Base-by-base conservation (phyloP, 1,140 invertebrate species). In the Aporrectodea caliginosa region DNA sequence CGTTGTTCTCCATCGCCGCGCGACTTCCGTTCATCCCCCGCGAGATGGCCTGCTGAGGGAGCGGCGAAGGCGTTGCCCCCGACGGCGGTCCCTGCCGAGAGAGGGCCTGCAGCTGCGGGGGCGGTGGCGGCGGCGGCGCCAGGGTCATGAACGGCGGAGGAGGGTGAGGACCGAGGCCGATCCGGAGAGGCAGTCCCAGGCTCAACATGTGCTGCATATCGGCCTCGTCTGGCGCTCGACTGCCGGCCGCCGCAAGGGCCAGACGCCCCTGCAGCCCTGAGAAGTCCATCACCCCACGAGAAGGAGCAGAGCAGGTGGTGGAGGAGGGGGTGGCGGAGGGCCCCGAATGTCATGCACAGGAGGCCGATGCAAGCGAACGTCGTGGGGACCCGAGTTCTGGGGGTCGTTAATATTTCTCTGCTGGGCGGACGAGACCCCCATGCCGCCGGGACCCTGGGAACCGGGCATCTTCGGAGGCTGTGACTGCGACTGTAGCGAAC, bases 81-180 rank as follows among this genome's bases (percentile, higher is more conserved):
- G 78, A 31, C 32, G 75, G 76, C 76, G 85, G 85, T 58, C 34
- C 83, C 82, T 29, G 84, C 84, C 58, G 86, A 84, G 33, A 81
- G 80, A 71, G 80, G 81, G 43, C 6, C 43, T 58, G 43, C 6
- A 22, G 43, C 22, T 12, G 43, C 6, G 43, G 43, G 6, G 22
- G 6, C 6, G 22, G 22, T 22, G 43, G 43, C 43, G 6, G 43
- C 43, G 43, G 43, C 6, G 43, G 43, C n/a, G n/a, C n/a, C n/a
- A n/a, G n/a, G n/a, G n/a, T n/a, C n/a, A n/a, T n/a, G n/a, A n/a
- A n/a, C 43, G 43, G 43, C 22, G 43, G 43, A 12, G 43, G 43
- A 6, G 16, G 33, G 33, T 6, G 75, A 22, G 27, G 32, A 31
- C 35, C 33, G 6, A 43, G 33, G 75, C 43, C 68, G 30, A 43